Conservation (phyloP, 2,113 vertebrate genomes). For the Otis tarda region DNA sequence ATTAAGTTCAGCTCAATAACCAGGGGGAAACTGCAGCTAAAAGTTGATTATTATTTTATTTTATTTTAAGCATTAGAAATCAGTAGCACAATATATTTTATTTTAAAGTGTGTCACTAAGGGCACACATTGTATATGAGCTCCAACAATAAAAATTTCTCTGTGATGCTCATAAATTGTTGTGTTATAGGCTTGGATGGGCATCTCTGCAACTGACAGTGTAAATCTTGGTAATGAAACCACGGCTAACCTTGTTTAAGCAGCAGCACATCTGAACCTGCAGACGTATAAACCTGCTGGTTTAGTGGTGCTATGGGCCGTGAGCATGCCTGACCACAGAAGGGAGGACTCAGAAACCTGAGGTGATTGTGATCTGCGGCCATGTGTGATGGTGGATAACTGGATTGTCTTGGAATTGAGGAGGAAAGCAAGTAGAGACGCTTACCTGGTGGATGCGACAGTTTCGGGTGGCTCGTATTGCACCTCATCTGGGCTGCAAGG, state of each 20-base stretch:
- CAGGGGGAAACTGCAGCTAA: constrained; percentile 65
- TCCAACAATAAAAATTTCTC: constrained; percentile 31
- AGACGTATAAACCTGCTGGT: background rate
- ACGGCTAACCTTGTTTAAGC: constrained; percentile 19
- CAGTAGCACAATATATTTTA: constrained; percentile 31
- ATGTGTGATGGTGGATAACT: background rate
- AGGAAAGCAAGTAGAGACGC: background rate
- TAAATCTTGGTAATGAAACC: constrained; percentile 44
- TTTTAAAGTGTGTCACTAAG: constrained; percentile 39
- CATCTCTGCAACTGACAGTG: constrained; percentile 19
- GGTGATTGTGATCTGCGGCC: background rate
- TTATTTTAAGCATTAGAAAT: constrained; percentile 65
- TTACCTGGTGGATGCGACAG: background rate
- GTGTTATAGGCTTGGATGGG: constrained; percentile 18
- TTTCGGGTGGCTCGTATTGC: background rate
- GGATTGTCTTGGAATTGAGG: background rate
- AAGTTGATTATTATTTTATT: constrained; percentile 67
- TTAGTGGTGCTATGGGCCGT: background rate
- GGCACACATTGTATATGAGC: constrained; percentile 21
- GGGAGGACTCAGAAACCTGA: background rate
- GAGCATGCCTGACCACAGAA: background rate
- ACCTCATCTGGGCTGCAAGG: background rate
- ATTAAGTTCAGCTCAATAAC: constrained; percentile 87
- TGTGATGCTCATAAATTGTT: constrained; percentile 18
- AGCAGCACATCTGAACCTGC: background rate